Evolutionary conservation across 2,888 invertebrate species (phyloP).

Genomic region (Drosophila prostipennis): DNA sequence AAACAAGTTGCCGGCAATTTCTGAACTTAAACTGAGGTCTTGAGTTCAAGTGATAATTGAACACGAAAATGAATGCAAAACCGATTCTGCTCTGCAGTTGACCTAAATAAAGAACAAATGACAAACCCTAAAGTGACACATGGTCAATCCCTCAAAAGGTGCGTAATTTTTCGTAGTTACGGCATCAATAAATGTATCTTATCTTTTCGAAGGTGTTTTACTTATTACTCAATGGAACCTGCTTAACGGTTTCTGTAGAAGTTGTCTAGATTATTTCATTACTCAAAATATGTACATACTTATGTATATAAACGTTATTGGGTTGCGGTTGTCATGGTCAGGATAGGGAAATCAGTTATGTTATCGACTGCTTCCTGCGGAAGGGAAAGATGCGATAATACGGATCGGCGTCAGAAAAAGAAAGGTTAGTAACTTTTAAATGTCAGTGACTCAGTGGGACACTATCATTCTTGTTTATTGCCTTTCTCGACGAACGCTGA

Average conservation of each 20-base stretch:
- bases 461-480: constrained; percentile 69
- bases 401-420: constrained; percentile 1
- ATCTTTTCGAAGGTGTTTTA: constrained; percentile 32
- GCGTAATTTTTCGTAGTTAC: constrained; percentile 3
- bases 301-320: constrained; percentile 5
- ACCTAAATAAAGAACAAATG: constrained; percentile 7
- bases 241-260: constrained; percentile 5
- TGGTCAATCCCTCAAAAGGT: constrained; percentile 7
- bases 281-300: background rate
- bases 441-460: constrained; percentile 69
- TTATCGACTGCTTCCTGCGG: constrained; percentile 24
- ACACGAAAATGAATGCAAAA: constrained; percentile 50
- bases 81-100: constrained; percentile 38
- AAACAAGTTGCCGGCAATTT: constrained; percentile 31
- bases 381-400: constrained; percentile 15
- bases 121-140: constrained; percentile 5
- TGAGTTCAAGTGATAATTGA: constrained; percentile 70
- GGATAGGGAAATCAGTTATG: constrained; percentile 49
- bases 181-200: constrained; percentile 17
- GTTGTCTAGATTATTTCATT: constrained; percentile 11
- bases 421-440: constrained; percentile 63
- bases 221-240: constrained; percentile 18
- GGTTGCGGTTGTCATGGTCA: constrained; percentile 50
- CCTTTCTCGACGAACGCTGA: constrained; percentile 31
- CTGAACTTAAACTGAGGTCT: constrained; percentile 35